These are phyloP conservation scores for Reticulitermes lucifugus DNA, from an alignment of 2,888 invertebrate species.

Conservation along the genomic window DNA sequence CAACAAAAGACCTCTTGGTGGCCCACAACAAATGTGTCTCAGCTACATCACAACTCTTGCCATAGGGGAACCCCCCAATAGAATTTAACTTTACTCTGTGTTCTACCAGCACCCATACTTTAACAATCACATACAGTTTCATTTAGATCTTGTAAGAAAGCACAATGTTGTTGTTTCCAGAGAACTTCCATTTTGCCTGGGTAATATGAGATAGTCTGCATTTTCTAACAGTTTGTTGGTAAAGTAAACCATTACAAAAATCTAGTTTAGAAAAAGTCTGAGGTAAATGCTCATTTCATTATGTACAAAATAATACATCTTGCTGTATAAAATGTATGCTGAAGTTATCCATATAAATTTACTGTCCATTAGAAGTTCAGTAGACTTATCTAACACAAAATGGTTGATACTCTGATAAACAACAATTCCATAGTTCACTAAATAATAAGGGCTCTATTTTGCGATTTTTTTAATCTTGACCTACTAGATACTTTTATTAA, in stretches of 20 bases:
- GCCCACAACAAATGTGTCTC: constrained; percentile 34
- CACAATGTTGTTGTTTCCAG: constrained; percentile 33
- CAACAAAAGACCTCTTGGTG: constrained; percentile 45
- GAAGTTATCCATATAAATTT: constrained; percentile 11
- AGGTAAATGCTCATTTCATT: constrained; percentile 35
- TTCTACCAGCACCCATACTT: constrained; percentile 53
- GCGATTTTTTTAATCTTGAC: constrained; percentile 26
- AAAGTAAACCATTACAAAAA: constrained; percentile 39
- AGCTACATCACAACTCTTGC: constrained; percentile 33
- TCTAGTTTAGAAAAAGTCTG: constrained; percentile 37
- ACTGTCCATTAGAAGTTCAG: constrained; percentile 9
- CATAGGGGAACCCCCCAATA: constrained; percentile 9
- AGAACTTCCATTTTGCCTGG: constrained; percentile 44
- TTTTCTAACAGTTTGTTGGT: background rate
- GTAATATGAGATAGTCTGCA: constrained; percentile 4
- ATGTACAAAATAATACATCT: constrained; percentile 39
- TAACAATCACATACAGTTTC: constrained; percentile 51
- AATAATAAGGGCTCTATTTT: constrained; percentile 27
- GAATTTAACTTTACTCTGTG: constrained; percentile 34
- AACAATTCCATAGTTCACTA: constrained; percentile 26
- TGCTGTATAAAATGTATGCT: constrained; percentile 38
- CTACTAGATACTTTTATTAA: constrained; percentile 14
- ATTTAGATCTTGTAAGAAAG: constrained; percentile 37
- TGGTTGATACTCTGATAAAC: constrained; percentile 41
- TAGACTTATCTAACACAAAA: constrained; percentile 38